Evolutionary conservation across 2,113 vertebrate species (phyloP).

Genomic region (Ursus arctos): DNA sequence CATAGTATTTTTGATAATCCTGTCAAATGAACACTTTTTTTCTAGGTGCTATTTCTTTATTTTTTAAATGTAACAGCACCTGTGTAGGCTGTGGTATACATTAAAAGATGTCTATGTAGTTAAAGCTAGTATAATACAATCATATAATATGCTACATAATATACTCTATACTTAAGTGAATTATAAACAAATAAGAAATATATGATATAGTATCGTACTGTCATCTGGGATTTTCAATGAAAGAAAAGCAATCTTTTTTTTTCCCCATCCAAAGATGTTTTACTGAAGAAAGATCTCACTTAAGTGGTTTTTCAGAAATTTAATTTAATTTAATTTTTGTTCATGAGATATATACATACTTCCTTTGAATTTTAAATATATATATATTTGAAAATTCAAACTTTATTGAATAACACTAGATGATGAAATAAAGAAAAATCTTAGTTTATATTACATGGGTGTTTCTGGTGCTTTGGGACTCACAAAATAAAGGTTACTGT

Average conservation of each 20-base stretch:
- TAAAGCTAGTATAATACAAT: neutral
- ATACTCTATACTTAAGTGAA: neutral
- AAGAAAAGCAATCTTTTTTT: neutral
- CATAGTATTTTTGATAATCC: neutral
- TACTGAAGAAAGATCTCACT: neutral
- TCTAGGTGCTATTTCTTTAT: neutral
- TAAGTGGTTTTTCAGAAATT: neutral
- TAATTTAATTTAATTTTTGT: constrained; percentile 3
- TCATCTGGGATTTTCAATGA: neutral
- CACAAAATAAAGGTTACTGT: constrained; percentile 75
- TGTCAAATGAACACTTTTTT: neutral
- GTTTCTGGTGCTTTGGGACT: constrained; percentile 48
- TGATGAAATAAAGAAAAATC: constrained; percentile 63
- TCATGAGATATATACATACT: neutral
- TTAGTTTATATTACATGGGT: constrained; percentile 65
- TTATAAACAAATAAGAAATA: neutral
- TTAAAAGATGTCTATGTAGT: neutral
- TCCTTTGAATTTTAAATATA: neutral
- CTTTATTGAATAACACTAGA: constrained; percentile 51
- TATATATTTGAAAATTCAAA: constrained; percentile 41
- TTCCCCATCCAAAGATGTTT: neutral
- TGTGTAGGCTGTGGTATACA: neutral
- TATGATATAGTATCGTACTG: neutral
- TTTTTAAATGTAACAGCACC: neutral
- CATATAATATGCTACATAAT: neutral